Conservation (phyloP, 53 echinoderm and acorn worm species). For the Stichopus horrens region DNA sequence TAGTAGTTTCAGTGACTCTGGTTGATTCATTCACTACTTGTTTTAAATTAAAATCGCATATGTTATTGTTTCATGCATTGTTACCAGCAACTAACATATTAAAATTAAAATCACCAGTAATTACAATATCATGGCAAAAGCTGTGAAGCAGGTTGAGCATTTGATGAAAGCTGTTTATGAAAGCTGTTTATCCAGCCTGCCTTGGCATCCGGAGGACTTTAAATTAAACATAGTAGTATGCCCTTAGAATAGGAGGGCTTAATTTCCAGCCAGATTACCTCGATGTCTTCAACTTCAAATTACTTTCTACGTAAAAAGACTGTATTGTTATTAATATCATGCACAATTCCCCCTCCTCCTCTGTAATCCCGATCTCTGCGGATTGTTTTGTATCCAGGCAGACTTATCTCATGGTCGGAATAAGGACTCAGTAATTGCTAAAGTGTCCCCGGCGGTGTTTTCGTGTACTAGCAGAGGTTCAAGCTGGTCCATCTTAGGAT, state of each 20-base stretch:
- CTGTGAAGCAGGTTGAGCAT: not conserved
- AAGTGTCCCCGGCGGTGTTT: not conserved
- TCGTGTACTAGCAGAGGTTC: not conserved
- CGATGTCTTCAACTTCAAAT: not conserved
- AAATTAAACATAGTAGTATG: not conserved
- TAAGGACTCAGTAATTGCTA: not conserved
- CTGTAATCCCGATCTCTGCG: not conserved
- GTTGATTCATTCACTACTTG: not conserved
- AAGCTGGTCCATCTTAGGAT: not conserved
- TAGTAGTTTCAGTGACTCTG: no score
- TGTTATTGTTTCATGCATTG: not conserved
- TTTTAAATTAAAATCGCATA: not conserved
- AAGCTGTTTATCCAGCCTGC: not conserved
- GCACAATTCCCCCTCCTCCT: not conserved
- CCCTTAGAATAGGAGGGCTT: not conserved
- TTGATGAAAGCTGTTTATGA: no score
- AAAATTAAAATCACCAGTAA: no score
- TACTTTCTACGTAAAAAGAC: not conserved
- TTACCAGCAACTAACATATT: not conserved
- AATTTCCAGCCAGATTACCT: not conserved
- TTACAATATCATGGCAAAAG: not conserved
- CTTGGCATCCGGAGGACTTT: not conserved
- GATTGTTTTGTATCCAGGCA: not conserved
- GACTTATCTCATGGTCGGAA: not conserved
- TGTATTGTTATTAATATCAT: not conserved